A percentile compares a stretch with the other conserved stretches of the same genome.
Evolutionary conservation across 2,888 invertebrate species (phyloP).

Genomic region (Scaptomyza caliginosa): DNA sequence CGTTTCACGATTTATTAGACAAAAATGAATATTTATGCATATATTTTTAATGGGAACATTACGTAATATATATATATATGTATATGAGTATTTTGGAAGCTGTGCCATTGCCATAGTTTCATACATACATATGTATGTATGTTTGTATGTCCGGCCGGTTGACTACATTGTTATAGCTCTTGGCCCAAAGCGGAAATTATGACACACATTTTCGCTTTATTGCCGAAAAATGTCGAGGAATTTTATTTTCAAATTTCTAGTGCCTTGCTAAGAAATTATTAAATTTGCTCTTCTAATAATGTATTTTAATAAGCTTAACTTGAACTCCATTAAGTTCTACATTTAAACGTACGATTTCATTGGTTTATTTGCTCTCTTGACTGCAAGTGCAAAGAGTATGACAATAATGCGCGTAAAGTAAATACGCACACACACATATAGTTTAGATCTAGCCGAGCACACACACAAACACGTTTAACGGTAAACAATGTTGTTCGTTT

Average conservation of each 20-base stretch:
- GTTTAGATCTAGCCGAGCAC: neutral
- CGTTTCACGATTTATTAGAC: conserved; percentile 44
- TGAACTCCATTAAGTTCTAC: neutral
- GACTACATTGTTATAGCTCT: conserved; percentile 38
- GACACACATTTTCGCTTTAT: conserved; percentile 43
- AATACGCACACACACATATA: neutral
- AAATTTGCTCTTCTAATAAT: neutral
- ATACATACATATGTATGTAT: neutral
- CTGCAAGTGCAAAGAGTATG: conserved; percentile 12
- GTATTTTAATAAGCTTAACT: neutral
- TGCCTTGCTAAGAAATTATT: neutral
- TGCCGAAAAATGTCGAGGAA: conserved; percentile 17
- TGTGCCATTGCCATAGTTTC: neutral
- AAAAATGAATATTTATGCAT: no score
- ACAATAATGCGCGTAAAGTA: neutral
- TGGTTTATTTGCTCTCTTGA: neutral
- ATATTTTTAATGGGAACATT: conserved; percentile 46
- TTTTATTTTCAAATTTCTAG: neutral
- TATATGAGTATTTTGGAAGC: conserved; percentile 1
- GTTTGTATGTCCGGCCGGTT: conserved; percentile 1
- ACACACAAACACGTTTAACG: neutral
- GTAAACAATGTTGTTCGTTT: conserved; percentile 4
- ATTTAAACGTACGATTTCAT: no score
- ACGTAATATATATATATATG: conserved; percentile 46
- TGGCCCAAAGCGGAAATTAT: conserved; percentile 49